Conservation (phyloP, 2,888 invertebrate species). For the Cheilosia pagana region DNA sequence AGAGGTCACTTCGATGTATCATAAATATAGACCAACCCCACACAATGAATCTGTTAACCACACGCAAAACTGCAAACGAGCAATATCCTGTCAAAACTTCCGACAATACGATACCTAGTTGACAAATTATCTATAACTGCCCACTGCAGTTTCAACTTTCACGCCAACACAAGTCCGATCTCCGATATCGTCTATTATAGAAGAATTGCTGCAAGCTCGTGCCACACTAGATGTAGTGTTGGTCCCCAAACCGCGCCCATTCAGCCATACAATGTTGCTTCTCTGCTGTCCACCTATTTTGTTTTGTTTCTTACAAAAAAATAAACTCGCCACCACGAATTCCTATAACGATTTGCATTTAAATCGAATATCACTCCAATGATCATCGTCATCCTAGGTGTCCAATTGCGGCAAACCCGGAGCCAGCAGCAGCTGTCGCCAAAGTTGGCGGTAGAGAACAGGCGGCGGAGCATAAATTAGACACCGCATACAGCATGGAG, state of each 20-base stretch:
- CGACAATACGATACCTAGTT: neutral
- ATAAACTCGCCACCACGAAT: conserved; percentile 44
- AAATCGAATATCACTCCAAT: conserved; percentile 58
- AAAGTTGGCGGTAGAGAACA: conserved; percentile 4
- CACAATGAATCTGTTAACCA: neutral
- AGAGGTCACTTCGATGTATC: too few species aligned
- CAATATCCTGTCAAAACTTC: neutral
- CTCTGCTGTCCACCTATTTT: conserved; percentile 28
- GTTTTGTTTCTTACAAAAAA: conserved; percentile 41
- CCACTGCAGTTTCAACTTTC: conserved; percentile 36
- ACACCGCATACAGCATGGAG: conserved; percentile 53
- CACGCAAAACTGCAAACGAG: neutral
- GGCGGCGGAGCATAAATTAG: conserved; percentile 61
- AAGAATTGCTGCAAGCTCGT: conserved; percentile 40
- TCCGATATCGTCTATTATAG: neutral
- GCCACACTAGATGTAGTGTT: conserved; percentile 30
- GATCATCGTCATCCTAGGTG: conserved; percentile 59
- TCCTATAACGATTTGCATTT: conserved; percentile 61
- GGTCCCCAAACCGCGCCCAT: neutral
- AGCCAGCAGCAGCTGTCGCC: conserved; percentile 68
- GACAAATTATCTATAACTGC: conserved; percentile 26
- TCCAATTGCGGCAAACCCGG: conserved; percentile 53
- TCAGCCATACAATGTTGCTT: conserved; percentile 36
- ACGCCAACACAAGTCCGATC: conserved; percentile 3
- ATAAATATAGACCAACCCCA: neutral